Conservation (phyloP, 1,140 invertebrate species). For the Ostrea denselamellosa region DNA sequence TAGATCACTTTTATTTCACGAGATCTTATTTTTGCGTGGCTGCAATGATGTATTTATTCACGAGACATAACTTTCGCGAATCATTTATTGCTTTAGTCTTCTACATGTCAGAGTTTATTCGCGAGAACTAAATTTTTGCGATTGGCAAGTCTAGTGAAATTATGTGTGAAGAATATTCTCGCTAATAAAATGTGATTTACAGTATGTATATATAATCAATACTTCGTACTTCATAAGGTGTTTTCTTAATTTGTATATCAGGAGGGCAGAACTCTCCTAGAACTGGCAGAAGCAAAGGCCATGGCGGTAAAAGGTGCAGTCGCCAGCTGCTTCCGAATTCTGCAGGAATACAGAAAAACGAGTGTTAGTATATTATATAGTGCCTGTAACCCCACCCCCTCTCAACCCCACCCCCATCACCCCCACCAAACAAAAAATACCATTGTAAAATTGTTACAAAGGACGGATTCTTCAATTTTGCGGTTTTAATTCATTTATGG, state of each 20-base stretch:
- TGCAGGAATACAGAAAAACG: slow-evolving; percentile 59
- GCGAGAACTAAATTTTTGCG: not conserved
- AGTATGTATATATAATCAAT: no score
- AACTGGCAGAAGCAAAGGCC: slow-evolving; percentile 58
- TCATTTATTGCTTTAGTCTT: no score
- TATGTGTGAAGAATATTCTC: not conserved
- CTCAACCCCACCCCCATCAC: no score
- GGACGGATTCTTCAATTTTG: no score
- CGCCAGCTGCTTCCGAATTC: slow-evolving; percentile 59
- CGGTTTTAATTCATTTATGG: not conserved
- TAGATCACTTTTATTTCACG: no score
- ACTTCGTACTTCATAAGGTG: not conserved
- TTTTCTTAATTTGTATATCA: slow-evolving; percentile 38
- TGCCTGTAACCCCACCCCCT: not conserved
- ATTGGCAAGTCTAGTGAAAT: not conserved
- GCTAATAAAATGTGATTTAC: no score
- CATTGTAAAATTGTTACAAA: no score
- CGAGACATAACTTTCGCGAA: no score
- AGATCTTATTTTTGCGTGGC: no score
- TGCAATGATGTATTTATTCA: no score
- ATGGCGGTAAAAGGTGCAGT: slow-evolving; percentile 45
- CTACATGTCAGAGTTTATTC: no score
- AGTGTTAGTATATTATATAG: slow-evolving; percentile 60
- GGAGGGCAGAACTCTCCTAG: slow-evolving; percentile 64
- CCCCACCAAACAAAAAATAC: no score